phyloP scores from a whole-genome alignment of 2,113 vertebrate species.

The Holacanthus passer region DNA sequence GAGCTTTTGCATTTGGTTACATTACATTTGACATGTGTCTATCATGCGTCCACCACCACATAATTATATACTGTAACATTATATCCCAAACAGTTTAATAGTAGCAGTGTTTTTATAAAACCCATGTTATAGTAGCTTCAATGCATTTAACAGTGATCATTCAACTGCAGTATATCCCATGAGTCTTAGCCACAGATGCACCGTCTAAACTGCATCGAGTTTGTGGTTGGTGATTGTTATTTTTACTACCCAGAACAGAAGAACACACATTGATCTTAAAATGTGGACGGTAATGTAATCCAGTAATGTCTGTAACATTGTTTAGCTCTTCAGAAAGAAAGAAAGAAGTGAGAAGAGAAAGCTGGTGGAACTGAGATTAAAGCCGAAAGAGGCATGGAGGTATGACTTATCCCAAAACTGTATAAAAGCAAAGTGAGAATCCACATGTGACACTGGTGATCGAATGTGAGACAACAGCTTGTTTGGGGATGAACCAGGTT shows the following conservation, averaged over 20 bases:
- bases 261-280: background rate
- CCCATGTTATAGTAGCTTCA: background rate
- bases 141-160: background rate
- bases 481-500: background rate
- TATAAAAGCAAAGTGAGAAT: too few species aligned
- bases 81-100: too few species aligned
- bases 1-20: background rate
- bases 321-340: background rate
- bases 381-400: background rate
- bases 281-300: background rate
- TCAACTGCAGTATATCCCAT: background rate
- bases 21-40: background rate
- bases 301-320: background rate
- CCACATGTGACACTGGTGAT: too few species aligned
- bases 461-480: background rate
- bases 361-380: background rate
- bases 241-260: background rate
- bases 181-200: background rate
- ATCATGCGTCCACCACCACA: background rate
- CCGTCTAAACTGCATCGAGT: background rate
- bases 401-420: background rate
- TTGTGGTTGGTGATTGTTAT: background rate
- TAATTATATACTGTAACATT: too few species aligned
- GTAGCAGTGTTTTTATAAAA: background rate
- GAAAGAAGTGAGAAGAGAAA: background rate